Evolutionary conservation across 2,797 vertebrate species (phyloP).

Genomic region (Xenops minutus): DNA sequence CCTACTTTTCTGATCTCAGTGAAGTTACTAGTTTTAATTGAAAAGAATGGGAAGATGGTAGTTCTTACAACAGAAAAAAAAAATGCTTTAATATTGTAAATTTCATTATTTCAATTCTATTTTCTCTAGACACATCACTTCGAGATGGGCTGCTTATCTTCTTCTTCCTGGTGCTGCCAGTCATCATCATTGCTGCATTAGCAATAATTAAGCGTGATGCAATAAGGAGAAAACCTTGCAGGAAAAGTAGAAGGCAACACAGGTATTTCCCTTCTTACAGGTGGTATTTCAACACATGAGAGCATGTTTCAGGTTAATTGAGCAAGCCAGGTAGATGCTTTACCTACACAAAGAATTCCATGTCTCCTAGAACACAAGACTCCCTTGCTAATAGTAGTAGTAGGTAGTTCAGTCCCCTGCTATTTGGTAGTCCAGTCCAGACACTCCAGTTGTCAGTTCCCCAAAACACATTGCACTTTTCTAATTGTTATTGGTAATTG

Average conservation of each 20-base stretch:
- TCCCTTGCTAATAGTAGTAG: not conserved
- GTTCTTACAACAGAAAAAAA: not conserved
- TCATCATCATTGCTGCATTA: conserved; percentile 44
- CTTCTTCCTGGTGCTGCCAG: conserved; percentile 85
- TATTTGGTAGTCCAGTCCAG: not conserved
- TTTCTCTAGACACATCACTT: conserved; percentile 82
- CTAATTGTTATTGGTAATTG: not conserved
- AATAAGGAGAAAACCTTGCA: conserved; percentile 75
- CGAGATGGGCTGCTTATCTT: conserved; percentile 87
- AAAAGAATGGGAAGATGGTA: not conserved
- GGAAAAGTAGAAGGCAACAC: conserved; percentile 34
- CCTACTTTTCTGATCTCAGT: not conserved
- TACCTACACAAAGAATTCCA: not conserved
- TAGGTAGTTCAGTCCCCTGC: not conserved
- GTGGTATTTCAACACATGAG: not conserved
- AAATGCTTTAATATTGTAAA: not conserved
- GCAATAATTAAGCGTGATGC: conserved; percentile 75
- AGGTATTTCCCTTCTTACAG: conserved; percentile 59
- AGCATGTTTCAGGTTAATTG: not conserved
- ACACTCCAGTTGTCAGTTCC: not conserved
- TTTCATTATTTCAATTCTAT: not conserved
- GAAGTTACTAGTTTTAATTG: not conserved
- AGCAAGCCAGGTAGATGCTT: not conserved
- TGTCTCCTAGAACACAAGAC: not conserved
- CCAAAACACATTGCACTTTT: not conserved